phyloP scores from a whole-genome alignment of 2,113 vertebrate species.

The Microtus ochrogaster region DNA sequence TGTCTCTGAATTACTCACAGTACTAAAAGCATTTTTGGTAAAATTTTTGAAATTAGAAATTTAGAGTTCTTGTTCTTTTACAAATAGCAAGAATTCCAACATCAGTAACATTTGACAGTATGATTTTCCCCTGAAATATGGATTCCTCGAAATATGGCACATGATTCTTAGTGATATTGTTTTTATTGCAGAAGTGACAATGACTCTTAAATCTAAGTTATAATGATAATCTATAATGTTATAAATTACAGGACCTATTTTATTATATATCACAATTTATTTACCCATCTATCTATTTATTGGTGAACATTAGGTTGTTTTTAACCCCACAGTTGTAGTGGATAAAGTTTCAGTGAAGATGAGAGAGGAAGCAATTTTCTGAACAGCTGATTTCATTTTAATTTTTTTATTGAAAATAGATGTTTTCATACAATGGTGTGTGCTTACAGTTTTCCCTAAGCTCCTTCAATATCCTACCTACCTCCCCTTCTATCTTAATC shows the following conservation, averaged over 20 bases:
- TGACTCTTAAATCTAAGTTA: slow-evolving; percentile 63
- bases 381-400: background rate
- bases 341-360: background rate
- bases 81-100: slow-evolving; percentile 68
- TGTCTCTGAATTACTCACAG: slow-evolving; percentile 32
- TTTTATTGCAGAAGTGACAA: slow-evolving; percentile 49
- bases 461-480: background rate
- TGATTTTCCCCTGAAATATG: slow-evolving; percentile 61
- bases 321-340: background rate
- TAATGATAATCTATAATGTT: background rate
- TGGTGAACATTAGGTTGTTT: background rate
- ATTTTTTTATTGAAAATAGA: background rate
- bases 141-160: slow-evolving; percentile 59
- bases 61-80: slow-evolving; percentile 64
- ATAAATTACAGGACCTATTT: background rate
- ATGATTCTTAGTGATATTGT: slow-evolving; percentile 60
- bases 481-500: background rate
- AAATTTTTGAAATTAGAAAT: slow-evolving; percentile 50
- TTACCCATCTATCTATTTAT: background rate
- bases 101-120: slow-evolving; percentile 67
- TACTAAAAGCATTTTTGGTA: slow-evolving; percentile 35
- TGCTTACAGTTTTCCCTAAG: background rate
- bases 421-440: background rate
- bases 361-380: background rate
- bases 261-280: background rate